Conservation (phyloP, 2,113 vertebrate genomes). For the Sinocyclocheilus anshuiensis region DNA sequence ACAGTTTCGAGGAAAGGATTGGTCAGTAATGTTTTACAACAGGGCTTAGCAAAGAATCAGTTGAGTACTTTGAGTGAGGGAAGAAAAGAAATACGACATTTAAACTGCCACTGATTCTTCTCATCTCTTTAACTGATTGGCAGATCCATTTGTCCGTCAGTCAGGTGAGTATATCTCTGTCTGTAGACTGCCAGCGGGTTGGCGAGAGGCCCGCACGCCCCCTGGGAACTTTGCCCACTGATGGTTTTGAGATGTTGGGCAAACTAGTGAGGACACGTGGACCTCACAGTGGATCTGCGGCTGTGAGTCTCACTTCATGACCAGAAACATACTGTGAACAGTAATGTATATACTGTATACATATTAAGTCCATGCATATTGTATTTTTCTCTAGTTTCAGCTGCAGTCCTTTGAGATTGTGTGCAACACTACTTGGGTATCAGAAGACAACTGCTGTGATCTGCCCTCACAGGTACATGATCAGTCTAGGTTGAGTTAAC, state of each 20-base stretch:
- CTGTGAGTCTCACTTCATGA: slow-evolving; percentile 68
- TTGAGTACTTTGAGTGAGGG: background rate
- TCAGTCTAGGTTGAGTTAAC: background rate
- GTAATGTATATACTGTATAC: background rate
- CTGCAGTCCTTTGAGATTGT: slow-evolving; percentile 85
- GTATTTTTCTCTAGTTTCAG: slow-evolving; percentile 77
- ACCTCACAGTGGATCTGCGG: slow-evolving; percentile 83
- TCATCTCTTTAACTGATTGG: slow-evolving; percentile 36
- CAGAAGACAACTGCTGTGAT: slow-evolving; percentile 87
- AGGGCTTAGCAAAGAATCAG: background rate
- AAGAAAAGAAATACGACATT: background rate
- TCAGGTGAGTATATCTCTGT: slow-evolving; percentile 81
- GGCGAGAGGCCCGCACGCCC: slow-evolving; percentile 79
- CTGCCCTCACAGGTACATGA: slow-evolving; percentile 82
- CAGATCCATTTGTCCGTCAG: slow-evolving; percentile 89
- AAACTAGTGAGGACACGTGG: slow-evolving; percentile 84
- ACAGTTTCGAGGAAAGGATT: background rate
- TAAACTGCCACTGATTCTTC: background rate
- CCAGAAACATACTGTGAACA: background rate
- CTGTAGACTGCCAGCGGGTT: slow-evolving; percentile 86
- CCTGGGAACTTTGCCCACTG: slow-evolving; percentile 73
- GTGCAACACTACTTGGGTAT: slow-evolving; percentile 83
- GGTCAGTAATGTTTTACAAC: background rate
- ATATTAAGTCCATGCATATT: background rate
- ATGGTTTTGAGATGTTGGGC: slow-evolving; percentile 88